A percentile compares a stretch with the other conserved stretches of the same genome.
Evolutionary conservation across 2,888 invertebrate species (phyloP).

Genomic region (Drosophila gaucha): DNA sequence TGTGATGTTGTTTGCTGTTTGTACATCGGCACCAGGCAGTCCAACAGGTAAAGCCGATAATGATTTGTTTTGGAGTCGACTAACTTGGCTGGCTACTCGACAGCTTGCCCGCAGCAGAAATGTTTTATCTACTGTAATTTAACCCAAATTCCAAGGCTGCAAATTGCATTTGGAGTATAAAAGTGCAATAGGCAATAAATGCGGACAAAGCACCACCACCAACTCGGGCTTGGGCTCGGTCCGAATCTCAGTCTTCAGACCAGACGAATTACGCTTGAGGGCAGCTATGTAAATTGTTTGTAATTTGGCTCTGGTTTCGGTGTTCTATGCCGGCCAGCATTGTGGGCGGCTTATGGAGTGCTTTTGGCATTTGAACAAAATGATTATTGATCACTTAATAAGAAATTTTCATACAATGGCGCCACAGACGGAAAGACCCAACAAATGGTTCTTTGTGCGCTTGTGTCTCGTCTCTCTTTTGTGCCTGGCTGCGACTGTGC

Average conservation of each 20-base stretch:
- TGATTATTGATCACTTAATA: slow-evolving; percentile 81
- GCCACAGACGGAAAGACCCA: slow-evolving; percentile 44
- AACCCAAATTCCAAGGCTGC: slow-evolving; percentile 75
- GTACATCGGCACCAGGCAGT: slow-evolving; percentile 10
- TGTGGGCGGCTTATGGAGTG: slow-evolving; percentile 54
- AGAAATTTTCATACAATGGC: slow-evolving; percentile 72
- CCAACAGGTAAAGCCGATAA: slow-evolving; percentile 54
- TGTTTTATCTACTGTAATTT: slow-evolving; percentile 76
- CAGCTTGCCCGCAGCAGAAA: slow-evolving; percentile 57
- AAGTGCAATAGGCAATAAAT: slow-evolving; percentile 57
- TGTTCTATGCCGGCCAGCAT: slow-evolving; percentile 41
- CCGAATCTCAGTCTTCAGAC: slow-evolving; percentile 16
- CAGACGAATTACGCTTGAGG: slow-evolving; percentile 61
- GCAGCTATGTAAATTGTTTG: slow-evolving; percentile 74
- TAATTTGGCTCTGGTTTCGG: slow-evolving; percentile 69
- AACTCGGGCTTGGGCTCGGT: not conserved
- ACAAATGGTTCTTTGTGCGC: slow-evolving; percentile 50
- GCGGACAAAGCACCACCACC: not conserved
- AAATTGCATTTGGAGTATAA: slow-evolving; percentile 77
- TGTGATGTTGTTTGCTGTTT: slow-evolving; percentile 71
- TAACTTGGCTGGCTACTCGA: slow-evolving; percentile 22
- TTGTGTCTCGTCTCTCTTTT: slow-evolving; percentile 12
- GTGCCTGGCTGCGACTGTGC: not conserved
- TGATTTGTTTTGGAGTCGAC: slow-evolving; percentile 56
- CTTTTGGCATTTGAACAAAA: slow-evolving; percentile 78